Conservation (phyloP, 2,113 vertebrate genomes). For the Sitta europaea region DNA sequence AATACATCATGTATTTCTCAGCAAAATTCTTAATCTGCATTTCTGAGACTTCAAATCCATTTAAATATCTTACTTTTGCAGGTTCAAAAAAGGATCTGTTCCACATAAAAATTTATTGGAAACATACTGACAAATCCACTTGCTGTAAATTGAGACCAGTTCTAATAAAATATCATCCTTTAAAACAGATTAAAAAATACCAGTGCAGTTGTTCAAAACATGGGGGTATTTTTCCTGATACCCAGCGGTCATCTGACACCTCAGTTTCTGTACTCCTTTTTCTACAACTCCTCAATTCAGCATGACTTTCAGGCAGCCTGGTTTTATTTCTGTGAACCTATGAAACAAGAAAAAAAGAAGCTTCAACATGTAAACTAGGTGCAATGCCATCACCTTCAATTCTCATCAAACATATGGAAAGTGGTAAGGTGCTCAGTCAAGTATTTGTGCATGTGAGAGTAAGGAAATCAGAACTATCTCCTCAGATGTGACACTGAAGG, state of each 20-base stretch:
- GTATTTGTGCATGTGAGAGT: not conserved
- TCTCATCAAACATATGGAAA: not conserved
- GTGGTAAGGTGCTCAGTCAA: not conserved
- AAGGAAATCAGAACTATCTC: not conserved
- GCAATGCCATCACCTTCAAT: not conserved
- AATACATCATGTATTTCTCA: not conserved
- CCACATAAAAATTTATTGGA: not conserved
- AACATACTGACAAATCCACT: not conserved
- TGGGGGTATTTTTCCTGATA: not conserved
- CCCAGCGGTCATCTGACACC: not conserved
- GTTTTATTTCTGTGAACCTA: slow-evolving; percentile 89
- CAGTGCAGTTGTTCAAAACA: slow-evolving; percentile 14
- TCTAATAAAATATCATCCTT: slow-evolving; percentile 48
- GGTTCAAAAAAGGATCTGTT: not conserved
- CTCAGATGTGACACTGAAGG: not conserved
- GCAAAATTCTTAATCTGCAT: not conserved
- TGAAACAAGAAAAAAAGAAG: slow-evolving; percentile 55
- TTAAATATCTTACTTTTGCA: not conserved
- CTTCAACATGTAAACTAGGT: slow-evolving; percentile 25
- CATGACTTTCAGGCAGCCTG: slow-evolving; percentile 85
- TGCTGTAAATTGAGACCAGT: not conserved
- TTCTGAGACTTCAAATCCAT: not conserved
- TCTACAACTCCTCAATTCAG: slow-evolving; percentile 73
- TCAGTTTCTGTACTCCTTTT: not conserved
- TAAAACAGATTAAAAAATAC: slow-evolving; percentile 43